Conservation (phyloP, 2,113 vertebrate genomes). For the Hemicordylus capensis region DNA sequence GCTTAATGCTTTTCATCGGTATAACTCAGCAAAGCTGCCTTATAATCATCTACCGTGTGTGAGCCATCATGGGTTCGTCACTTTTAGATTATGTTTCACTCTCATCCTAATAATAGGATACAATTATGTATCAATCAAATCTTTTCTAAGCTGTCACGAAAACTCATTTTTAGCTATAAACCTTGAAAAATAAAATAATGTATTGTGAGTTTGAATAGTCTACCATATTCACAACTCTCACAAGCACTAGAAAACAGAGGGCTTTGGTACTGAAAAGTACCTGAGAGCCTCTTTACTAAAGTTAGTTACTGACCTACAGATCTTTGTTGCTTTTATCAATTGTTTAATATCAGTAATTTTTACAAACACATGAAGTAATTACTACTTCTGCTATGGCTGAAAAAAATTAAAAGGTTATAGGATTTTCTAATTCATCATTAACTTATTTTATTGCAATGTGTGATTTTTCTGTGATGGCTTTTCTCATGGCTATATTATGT, state of each 20-base stretch:
- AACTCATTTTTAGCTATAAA: constrained; percentile 38
- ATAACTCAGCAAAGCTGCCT: too few species aligned
- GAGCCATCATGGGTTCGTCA: constrained; percentile 21
- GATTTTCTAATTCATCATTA: too few species aligned
- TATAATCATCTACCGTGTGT: background rate
- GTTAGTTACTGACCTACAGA: background rate
- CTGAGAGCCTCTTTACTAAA: constrained; percentile 1
- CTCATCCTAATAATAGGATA: constrained; percentile 20
- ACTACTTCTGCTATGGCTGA: background rate
- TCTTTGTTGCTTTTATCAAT: constrained; percentile 9
- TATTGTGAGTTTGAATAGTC: constrained; percentile 35
- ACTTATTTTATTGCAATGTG: too few species aligned
- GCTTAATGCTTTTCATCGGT: too few species aligned
- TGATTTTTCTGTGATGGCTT: background rate
- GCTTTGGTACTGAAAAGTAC: constrained; percentile 29
- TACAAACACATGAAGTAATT: background rate
- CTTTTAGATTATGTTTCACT: constrained; percentile 24
- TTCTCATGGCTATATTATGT: background rate
- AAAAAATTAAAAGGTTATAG: background rate
- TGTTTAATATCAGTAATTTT: background rate
- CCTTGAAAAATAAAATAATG: constrained; percentile 23
- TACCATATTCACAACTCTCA: background rate
- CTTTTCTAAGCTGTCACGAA: constrained; percentile 39
- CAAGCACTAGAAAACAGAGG: constrained; percentile 8
- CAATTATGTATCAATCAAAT: constrained; percentile 29